A percentile compares a stretch with the other conserved stretches of the same genome.
Evolutionary conservation across 2,113 vertebrate species (phyloP).

Genomic region (Cebus imitator): DNA sequence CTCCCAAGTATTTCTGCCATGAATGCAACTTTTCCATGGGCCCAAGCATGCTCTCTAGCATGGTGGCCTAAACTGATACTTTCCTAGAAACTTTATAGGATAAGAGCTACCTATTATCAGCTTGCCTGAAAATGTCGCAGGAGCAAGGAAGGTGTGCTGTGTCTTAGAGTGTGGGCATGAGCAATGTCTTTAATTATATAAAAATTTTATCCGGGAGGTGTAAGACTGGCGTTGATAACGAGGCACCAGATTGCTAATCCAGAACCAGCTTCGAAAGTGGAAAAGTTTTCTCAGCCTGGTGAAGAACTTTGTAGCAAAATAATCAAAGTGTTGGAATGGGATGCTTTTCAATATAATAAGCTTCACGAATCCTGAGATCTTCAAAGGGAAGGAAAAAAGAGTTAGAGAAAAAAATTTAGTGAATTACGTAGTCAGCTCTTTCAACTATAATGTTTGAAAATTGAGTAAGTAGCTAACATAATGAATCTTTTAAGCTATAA

Average conservation of each 20-base stretch:
- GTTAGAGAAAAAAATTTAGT: slow-evolving; percentile 26
- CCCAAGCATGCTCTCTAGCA: background rate
- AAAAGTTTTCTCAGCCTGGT: background rate
- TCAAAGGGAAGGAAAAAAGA: slow-evolving; percentile 36
- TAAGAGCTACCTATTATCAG: background rate
- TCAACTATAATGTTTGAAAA: slow-evolving; percentile 23
- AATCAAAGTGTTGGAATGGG: slow-evolving; percentile 31
- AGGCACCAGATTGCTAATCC: background rate
- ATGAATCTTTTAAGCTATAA: slow-evolving; percentile 34
- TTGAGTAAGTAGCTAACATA: slow-evolving; percentile 22
- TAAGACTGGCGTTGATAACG: background rate
- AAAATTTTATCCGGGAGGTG: background rate
- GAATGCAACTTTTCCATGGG: background rate
- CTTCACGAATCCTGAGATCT: background rate
- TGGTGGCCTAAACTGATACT: background rate
- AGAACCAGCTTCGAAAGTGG: background rate
- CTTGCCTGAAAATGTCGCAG: background rate
- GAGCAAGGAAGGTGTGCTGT: background rate
- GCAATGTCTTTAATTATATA: background rate
- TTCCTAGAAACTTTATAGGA: background rate
- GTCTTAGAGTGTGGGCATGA: background rate
- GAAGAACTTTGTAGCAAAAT: background rate
- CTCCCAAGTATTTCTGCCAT: background rate
- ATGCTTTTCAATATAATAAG: background rate
- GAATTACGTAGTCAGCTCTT: slow-evolving; percentile 14